phyloP scores from a whole-genome alignment of 2,888 invertebrate genomes.

The Dione juno region DNA sequence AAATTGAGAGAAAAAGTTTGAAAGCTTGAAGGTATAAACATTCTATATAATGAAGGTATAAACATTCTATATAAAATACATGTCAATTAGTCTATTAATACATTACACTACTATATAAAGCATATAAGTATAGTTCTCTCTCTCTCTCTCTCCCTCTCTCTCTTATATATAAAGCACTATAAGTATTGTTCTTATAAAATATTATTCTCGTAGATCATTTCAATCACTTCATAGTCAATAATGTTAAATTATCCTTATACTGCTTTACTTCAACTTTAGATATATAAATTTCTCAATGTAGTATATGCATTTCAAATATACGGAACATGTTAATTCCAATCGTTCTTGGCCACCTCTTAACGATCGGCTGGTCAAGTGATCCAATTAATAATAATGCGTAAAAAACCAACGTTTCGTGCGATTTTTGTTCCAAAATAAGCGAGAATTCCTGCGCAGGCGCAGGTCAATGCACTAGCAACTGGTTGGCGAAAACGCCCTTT shows the following conservation, averaged over 20 bases:
- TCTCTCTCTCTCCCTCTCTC: too few species aligned
- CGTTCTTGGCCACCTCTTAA: conserved; percentile 60
- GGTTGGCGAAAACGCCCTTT: conserved; percentile 77
- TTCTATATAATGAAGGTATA: too few species aligned
- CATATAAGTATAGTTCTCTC: too few species aligned
- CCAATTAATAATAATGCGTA: conserved; percentile 80
- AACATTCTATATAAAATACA: too few species aligned
- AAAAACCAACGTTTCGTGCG: conserved; percentile 78
- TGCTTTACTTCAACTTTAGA: neutral
- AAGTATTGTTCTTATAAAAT: too few species aligned
- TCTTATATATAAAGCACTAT: too few species aligned
- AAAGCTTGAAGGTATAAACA: too few species aligned
- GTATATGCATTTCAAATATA: conserved; percentile 6
- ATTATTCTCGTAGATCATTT: neutral
- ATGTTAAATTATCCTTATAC: too few species aligned
- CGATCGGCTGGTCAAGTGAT: conserved; percentile 70
- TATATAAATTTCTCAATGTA: neutral
- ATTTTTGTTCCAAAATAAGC: conserved; percentile 76
- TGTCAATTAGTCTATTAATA: too few species aligned
- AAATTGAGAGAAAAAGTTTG: too few species aligned
- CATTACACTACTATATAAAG: too few species aligned
- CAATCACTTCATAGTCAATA: neutral
- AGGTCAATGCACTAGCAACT: conserved; percentile 67
- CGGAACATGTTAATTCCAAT: conserved; percentile 12
- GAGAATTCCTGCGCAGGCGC: conserved; percentile 69